Evolutionary conservation across 2,888 invertebrate species (phyloP).

Genomic region (Sesia apiformis): DNA sequence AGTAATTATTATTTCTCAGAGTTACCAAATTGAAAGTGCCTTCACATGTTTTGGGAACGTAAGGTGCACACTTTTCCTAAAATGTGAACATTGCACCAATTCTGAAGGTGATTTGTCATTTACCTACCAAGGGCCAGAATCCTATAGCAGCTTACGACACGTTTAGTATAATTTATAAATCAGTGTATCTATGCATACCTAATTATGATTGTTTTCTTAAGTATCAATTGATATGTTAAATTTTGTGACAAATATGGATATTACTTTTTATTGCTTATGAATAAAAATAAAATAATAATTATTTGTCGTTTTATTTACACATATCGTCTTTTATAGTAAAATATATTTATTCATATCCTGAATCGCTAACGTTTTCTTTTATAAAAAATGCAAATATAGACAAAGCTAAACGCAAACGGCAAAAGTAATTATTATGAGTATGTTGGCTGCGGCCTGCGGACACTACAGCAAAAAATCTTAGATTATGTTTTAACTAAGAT

Average conservation of each 20-base stretch:
- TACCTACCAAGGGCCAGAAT: slow-evolving; percentile 20
- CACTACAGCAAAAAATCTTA: too few species aligned
- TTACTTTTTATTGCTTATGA: slow-evolving; percentile 74
- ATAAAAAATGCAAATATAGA: too few species aligned
- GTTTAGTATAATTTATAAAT: slow-evolving; percentile 25
- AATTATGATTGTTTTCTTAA: slow-evolving; percentile 32
- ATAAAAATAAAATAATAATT: slow-evolving; percentile 57
- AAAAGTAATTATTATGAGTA: too few species aligned
- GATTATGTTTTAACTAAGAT: too few species aligned
- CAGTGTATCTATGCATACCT: slow-evolving; percentile 31
- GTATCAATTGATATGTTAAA: slow-evolving; percentile 41
- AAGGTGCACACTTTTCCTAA: slow-evolving; percentile 24
- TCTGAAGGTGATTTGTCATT: slow-evolving; percentile 31
- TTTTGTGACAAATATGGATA: slow-evolving; percentile 58
- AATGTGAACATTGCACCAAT: slow-evolving; percentile 9
- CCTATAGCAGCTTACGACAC: slow-evolving; percentile 46
- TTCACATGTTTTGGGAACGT: slow-evolving; percentile 43
- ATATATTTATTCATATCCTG: too few species aligned
- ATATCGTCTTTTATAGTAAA: not conserved
- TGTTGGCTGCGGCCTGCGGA: too few species aligned
- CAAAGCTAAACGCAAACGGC: too few species aligned
- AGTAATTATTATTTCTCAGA: not conserved
- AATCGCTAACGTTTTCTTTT: too few species aligned
- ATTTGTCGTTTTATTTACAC: slow-evolving; percentile 16
- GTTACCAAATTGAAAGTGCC: slow-evolving; percentile 38